Evolutionary conservation across 2,113 vertebrate species (phyloP).

Genomic region (Oncorhynchus nerka): DNA sequence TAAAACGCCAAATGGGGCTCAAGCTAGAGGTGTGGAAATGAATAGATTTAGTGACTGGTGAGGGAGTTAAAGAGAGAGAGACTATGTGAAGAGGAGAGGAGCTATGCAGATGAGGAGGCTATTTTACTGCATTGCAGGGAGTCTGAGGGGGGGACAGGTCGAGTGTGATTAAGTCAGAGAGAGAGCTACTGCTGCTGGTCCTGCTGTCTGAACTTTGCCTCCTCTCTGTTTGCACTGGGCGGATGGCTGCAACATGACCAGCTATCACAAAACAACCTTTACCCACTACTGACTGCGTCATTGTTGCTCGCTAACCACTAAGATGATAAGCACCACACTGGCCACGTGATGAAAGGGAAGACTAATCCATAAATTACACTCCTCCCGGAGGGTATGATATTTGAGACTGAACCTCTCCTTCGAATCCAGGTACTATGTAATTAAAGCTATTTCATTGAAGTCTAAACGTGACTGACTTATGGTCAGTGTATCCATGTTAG

Average conservation of each 20-base stretch:
- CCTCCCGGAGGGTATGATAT: neutral
- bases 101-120: conserved; percentile 42
- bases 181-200: conserved; percentile 27
- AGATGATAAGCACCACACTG: conserved; percentile 40
- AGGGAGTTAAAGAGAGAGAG: conserved; percentile 2
- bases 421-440: no score
- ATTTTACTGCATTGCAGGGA: conserved; percentile 62
- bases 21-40: neutral
- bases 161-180: conserved; percentile 47
- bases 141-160: conserved; percentile 21
- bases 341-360: conserved; percentile 41
- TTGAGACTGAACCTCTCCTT: neutral
- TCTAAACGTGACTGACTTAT: neutral
- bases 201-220: conserved; percentile 64
- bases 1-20: conserved; percentile 3
- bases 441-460: neutral
- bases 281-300: conserved; percentile 46
- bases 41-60: neutral
- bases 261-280: conserved; percentile 40
- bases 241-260: conserved; percentile 37
- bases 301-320: neutral
- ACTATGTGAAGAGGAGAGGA: conserved; percentile 24
- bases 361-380: conserved; percentile 19
- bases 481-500: neutral
- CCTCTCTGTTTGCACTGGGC: conserved; percentile 54